Percentiles rank a stretch among this genome's conserved stretches.
These are phyloP conservation scores for Orthosia incerta DNA, from an alignment of 2,888 invertebrate species.

Conservation along the genomic window DNA sequence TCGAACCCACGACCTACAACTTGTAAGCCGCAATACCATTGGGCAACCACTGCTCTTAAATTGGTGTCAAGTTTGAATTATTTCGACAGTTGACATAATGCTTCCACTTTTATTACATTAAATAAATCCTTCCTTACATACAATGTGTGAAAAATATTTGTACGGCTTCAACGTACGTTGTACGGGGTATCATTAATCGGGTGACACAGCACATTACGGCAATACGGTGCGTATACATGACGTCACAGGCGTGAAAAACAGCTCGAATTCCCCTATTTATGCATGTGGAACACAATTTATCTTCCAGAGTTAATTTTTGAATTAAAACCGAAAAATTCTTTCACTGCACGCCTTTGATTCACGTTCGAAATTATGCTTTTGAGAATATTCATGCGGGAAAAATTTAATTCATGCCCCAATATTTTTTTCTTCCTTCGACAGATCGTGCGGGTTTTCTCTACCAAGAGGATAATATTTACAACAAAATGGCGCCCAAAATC, in stretches of 20 bases:
- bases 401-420: conserved; percentile 40
- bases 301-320: conserved; percentile 57
- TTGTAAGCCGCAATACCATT: too few relatives aligned
- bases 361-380: conserved; percentile 24
- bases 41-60: too few relatives aligned
- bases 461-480: not conserved
- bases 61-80: not conserved
- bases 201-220: conserved; percentile 64
- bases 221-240: conserved; percentile 61
- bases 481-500: too few relatives aligned
- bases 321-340: conserved; percentile 46
- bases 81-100: not conserved
- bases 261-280: conserved; percentile 57
- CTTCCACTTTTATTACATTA: not conserved
- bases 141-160: conserved; percentile 43
- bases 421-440: conserved; percentile 30
- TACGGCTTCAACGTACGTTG: conserved; percentile 34
- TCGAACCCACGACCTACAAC: too few relatives aligned
- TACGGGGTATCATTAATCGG: conserved; percentile 60
- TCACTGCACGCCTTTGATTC: conserved; percentile 33
- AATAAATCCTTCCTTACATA: conserved; percentile 17
- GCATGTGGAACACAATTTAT: conserved; percentile 60
- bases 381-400: conserved; percentile 37
- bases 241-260: conserved; percentile 62
- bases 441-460: not conserved